Evolutionary conservation across 2,888 invertebrate genomes (phyloP).

Genomic region (Eulithis prunata): DNA sequence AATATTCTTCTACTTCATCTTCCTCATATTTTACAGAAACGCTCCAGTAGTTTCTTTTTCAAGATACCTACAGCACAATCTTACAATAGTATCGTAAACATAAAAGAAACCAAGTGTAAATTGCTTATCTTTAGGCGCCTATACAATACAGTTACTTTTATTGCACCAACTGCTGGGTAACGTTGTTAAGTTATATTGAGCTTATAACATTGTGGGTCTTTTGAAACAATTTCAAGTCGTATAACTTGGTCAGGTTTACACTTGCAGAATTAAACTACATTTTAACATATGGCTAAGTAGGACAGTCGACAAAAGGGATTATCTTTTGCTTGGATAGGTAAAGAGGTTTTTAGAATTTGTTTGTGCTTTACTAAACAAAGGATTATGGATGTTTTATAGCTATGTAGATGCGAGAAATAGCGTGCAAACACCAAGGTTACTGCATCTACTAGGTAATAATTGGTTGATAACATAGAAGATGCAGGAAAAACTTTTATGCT

Average conservation of each 20-base stretch:
- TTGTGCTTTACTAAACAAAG: slow-evolving; percentile 55
- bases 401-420: slow-evolving; percentile 11
- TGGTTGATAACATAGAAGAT: neutral
- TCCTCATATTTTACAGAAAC: no score
- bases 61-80: slow-evolving; percentile 10
- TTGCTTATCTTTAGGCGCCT: slow-evolving; percentile 39
- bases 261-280: slow-evolving; percentile 42
- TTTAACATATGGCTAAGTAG: slow-evolving; percentile 33
- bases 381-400: slow-evolving; percentile 50
- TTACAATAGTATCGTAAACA: slow-evolving; percentile 26
- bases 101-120: slow-evolving; percentile 41
- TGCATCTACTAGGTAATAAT: neutral
- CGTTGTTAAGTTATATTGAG: slow-evolving; percentile 62
- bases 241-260: slow-evolving; percentile 48
- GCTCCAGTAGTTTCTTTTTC: neutral
- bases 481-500: no score
- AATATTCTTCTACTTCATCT: no score
- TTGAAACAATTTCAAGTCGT: slow-evolving; percentile 31
- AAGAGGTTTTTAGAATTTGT: slow-evolving; percentile 32
- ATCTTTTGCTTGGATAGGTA: slow-evolving; percentile 21
- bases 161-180: slow-evolving; percentile 44
- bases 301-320: slow-evolving; percentile 42
- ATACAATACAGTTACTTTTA: slow-evolving; percentile 58
- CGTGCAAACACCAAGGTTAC: slow-evolving; percentile 9
- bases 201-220: slow-evolving; percentile 51